A percentile compares a stretch with the other conserved stretches of the same genome.
Evolutionary conservation across 2,888 invertebrate species (phyloP).

Genomic region (Biston betularia): DNA sequence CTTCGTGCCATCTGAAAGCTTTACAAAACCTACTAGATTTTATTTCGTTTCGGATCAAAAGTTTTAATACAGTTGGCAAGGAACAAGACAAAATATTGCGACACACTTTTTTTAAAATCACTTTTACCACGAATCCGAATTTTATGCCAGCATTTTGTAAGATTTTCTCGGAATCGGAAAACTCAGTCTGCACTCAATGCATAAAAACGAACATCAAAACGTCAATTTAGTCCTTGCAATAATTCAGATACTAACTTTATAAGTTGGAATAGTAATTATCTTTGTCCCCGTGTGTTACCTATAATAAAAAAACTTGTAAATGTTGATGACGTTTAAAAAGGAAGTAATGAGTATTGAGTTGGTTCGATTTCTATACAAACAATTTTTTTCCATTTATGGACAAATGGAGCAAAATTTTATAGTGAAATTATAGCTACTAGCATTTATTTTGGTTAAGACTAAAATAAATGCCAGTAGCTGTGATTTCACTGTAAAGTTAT

Average conservation of each 20-base stretch:
- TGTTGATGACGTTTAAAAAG: background rate
- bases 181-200: conserved; percentile 22
- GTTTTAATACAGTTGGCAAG: conserved; percentile 5
- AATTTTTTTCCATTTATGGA: no score
- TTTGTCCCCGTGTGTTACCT: background rate
- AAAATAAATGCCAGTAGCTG: no score
- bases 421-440: no score
- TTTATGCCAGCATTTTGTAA: conserved; percentile 27
- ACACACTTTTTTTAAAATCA: conserved; percentile 15
- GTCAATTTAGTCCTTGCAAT: conserved; percentile 28
- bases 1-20: background rate
- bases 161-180: conserved; percentile 31
- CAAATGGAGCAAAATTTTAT: no score
- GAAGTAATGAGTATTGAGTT: no score
- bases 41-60: conserved; percentile 14
- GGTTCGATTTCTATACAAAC: no score
- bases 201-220: conserved; percentile 30
- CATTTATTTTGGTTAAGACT: no score
- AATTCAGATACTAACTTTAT: background rate
- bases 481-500: no score
- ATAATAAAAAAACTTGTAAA: background rate
- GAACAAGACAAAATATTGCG: conserved; percentile 16
- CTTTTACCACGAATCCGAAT: conserved; percentile 25
- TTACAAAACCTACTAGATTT: background rate
- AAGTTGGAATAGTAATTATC: background rate